Percentiles rank a stretch among this genome's conserved stretches.
These are phyloP conservation scores for Sarcophaga variegata DNA, from an alignment of 2,888 invertebrate species.

Conservation along the genomic window DNA sequence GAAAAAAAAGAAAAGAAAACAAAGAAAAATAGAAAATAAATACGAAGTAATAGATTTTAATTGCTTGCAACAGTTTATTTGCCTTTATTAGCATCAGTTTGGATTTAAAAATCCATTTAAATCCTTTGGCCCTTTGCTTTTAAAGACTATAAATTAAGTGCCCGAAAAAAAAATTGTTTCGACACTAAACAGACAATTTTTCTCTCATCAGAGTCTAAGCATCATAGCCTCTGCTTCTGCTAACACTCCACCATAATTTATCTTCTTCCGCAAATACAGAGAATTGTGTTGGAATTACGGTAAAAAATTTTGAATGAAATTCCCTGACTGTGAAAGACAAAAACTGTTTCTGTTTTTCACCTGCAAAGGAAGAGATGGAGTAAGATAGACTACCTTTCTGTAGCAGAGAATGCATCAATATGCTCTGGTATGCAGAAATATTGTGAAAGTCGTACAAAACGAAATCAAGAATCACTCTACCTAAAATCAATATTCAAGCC, in stretches of 20 bases:
- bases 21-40: background rate
- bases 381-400: background rate
- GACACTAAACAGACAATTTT: background rate
- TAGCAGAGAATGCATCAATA: background rate
- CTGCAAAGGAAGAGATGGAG: background rate
- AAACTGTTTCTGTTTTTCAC: background rate
- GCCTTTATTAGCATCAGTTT: background rate
- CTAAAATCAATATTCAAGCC: too few species aligned
- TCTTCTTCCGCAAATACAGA: constrained; percentile 19
- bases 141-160: constrained; percentile 42
- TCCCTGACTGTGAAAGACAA: background rate
- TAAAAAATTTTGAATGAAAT: background rate
- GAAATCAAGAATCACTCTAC: background rate
- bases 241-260: constrained; percentile 40
- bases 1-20: background rate
- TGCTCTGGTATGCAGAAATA: background rate
- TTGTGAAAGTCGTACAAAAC: background rate
- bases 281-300: background rate
- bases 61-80: background rate
- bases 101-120: too few species aligned
- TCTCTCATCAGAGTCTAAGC: background rate
- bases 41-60: background rate
- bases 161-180: background rate
- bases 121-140: background rate
- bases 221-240: background rate